These are phyloP conservation scores for Centropyge bicolor DNA, from an alignment of 2,797 vertebrate species.

Conservation along the genomic window DNA sequence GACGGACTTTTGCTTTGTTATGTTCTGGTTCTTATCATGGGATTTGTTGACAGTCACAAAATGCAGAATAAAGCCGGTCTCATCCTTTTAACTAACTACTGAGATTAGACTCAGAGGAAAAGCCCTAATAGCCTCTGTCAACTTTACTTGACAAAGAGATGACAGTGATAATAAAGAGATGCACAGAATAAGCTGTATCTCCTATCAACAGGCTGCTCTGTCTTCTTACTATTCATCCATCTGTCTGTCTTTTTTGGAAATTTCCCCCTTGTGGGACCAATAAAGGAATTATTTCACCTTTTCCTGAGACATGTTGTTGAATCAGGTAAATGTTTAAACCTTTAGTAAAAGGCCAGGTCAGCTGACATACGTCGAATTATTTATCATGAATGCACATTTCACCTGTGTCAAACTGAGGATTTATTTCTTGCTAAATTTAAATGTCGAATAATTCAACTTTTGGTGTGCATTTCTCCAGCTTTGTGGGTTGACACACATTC, in stretches of 20 bases:
- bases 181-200: neutral
- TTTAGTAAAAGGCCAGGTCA: neutral
- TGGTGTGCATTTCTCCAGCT: neutral
- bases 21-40: neutral
- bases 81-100: neutral
- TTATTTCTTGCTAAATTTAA: neutral
- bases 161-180: neutral
- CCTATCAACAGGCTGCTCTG: neutral
- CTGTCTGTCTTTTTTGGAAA: neutral
- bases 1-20: neutral
- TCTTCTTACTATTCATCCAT: neutral
- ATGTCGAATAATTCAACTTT: neutral
- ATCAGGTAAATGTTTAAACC: neutral
- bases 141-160: neutral
- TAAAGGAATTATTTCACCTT: too few species aligned
- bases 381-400: neutral
- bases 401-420: too few species aligned
- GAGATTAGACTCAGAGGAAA: neutral
- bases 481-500: too few species aligned
- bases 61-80: neutral
- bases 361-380: neutral
- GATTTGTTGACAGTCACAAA: neutral
- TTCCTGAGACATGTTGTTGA: too few species aligned
- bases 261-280: too few species aligned
- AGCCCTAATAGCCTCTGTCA: neutral